Base-by-base conservation (phyloP, 2,797 vertebrate genomes). In the Sebastiscus tertius region DNA sequence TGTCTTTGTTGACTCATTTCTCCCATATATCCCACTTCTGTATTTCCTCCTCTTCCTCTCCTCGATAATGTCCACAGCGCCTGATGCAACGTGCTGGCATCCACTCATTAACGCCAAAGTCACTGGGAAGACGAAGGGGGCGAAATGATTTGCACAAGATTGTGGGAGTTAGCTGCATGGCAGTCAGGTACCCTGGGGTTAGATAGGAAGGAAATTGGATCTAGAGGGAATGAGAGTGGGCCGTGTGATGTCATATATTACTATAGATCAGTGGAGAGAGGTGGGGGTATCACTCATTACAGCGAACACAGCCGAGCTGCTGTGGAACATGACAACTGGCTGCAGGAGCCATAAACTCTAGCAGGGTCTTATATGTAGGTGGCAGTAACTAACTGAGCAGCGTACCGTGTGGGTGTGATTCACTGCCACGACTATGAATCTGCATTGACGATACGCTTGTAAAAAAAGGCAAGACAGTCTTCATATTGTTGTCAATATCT, bases 201-300 rank as follows among this genome's bases (percentile, higher is more conserved):
- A 84, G 82, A 75, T 5, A 4, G 72, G 33, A 71, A 80, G 88
- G 88, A 91, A 90, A 94, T 92, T 89, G 89, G 88, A 91, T 92
- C 77, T 58, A 20, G 82, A 80, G 84, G 85, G 85, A 92, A 86
- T 33, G 84, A 77, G 80, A 87, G 73, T 16, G 4, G 77, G 75
- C 70, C 8, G 22, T 80, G 80, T 90, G 90, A 89, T 87, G 87
- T 89, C 80, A 84, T 92, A 91, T 93, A 87, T 90, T 92, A 86
- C 72, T 68, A 72, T 46, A 33, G 84, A 77, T 84, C 14, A 60
- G 83, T 20, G 81, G 31, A 49, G 58, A 67, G 76, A 89, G 88
- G 81, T 67, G 75, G 34, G 34, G 62, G 56, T 77, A 83, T 88
- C 85, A 64, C 67, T 93, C 90, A 91, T 92, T 87, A 85, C 52